Conservation (phyloP, 2,888 invertebrate species). For the Leptarthrus brevirostris region DNA sequence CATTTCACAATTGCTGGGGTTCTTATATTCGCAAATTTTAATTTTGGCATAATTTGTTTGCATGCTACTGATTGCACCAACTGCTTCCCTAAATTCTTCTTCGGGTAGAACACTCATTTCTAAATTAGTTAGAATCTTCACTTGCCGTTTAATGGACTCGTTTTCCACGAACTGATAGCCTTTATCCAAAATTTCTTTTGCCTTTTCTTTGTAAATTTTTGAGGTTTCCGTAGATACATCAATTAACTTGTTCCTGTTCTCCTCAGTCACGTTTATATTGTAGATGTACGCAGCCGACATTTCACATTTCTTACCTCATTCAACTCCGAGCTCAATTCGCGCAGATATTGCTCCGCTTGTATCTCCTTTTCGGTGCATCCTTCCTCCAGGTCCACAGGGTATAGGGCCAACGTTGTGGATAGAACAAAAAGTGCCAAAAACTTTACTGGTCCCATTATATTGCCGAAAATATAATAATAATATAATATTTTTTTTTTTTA, state of each 20-base stretch:
- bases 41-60: constrained; percentile 80
- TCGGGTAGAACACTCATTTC: constrained; percentile 80
- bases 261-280: constrained; percentile 80
- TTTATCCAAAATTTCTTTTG: constrained; percentile 68
- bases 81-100: constrained; percentile 73
- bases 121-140: constrained; percentile 77
- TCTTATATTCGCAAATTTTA: constrained; percentile 79
- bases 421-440: no score
- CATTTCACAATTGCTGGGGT: constrained; percentile 75
- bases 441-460: no score
- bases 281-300: constrained; percentile 78
- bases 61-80: constrained; percentile 78
- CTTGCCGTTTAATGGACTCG: constrained; percentile 77
- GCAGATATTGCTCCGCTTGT: constrained; percentile 72
- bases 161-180: constrained; percentile 81
- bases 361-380: constrained; percentile 5
- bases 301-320: constrained; percentile 72
- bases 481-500: no score
- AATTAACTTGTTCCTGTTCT: constrained; percentile 71
- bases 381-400: no score
- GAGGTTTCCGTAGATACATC: constrained; percentile 63
- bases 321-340: constrained; percentile 72
- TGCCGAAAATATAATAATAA: no score
- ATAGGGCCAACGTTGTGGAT: no score
- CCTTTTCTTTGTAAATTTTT: constrained; percentile 64